Conservation (phyloP, 2,888 invertebrate genomes). For the Agelastica alni region DNA sequence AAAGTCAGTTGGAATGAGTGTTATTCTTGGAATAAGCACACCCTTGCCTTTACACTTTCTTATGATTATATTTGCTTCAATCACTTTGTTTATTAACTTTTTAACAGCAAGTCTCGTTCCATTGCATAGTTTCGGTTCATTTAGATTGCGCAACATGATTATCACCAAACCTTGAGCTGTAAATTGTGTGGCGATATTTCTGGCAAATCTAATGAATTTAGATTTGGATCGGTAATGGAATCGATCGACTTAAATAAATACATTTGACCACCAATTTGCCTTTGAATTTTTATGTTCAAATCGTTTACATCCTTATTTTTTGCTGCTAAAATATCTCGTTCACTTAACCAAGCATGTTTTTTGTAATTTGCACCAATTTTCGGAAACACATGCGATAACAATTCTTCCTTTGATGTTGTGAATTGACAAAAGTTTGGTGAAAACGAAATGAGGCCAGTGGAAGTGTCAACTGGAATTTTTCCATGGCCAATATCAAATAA, state of each 20-base stretch:
- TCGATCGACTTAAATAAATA: neutral
- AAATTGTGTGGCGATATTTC: slow-evolving; percentile 2
- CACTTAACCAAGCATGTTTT: neutral
- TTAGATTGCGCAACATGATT: neutral
- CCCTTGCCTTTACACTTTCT: neutral
- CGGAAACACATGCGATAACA: neutral
- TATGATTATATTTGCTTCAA: neutral
- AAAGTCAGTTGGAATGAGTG: neutral
- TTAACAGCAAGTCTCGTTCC: neutral
- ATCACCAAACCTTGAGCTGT: neutral
- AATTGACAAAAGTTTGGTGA: neutral
- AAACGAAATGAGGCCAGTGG: neutral
- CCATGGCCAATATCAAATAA: neutral
- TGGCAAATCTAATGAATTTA: slow-evolving; percentile 1
- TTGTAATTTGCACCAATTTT: neutral
- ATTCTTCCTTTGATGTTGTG: neutral
- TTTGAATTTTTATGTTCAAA: neutral
- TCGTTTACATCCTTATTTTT: slow-evolving; percentile 4
- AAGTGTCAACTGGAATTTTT: neutral
- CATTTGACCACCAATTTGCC: slow-evolving; percentile 1
- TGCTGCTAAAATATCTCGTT: slow-evolving; percentile 1
- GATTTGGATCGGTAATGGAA: neutral
- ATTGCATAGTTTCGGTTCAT: neutral
- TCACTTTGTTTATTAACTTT: too few species aligned
- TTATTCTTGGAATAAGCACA: neutral